Base-by-base conservation (phyloP, 2,888 invertebrate species). In the Phytoseiulus persimilis region DNA sequence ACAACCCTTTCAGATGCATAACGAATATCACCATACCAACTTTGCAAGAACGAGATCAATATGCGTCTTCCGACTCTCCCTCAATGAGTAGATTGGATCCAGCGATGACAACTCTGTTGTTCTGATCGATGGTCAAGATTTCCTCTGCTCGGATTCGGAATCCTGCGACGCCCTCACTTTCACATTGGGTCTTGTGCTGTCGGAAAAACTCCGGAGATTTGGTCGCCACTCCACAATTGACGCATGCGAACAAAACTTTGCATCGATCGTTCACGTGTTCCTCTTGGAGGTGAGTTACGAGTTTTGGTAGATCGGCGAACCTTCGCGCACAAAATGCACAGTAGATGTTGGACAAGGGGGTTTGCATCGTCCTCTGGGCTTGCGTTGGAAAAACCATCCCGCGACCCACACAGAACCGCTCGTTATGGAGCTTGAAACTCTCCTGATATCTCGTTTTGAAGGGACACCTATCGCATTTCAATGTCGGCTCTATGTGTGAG, bases 101-200 rank as follows among this genome's bases (percentile, higher is more conserved):
- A 9, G 31, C 87, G 28, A 28, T 28, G 2, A 87, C 33, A n/a
- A 39, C 87, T 32, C 45, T 32, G 18, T 87, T 87, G 32, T 87
- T 87, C 87, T 87, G 87, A 87, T 87, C 87, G 45, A 87, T 9
- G n/a, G 87, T 33, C 28, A 87, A n/a, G 33, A 87, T 84, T 32
- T 33, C 84, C 31, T 23, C 84, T 84, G 32, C 32, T 32, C 9
- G 23, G 33, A 84, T 84, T 31, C 84, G 32, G 33, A 84, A 84
- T n/a, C 84, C 84, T 31, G 84, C 23, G 32, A 84, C 18, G 14
- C 32, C 33, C 3, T 31, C 2, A 84, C 84, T 84, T 31, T 84
- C 84, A 31, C 84, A 84, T 32, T 33, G 84, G 18, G 31, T 1
- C 31, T 84, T 84, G 31, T 84, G 84, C 18, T 84, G 32, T 33